phyloP scores from a whole-genome alignment of 1,140 invertebrate species.

The Plutomurus gul region DNA sequence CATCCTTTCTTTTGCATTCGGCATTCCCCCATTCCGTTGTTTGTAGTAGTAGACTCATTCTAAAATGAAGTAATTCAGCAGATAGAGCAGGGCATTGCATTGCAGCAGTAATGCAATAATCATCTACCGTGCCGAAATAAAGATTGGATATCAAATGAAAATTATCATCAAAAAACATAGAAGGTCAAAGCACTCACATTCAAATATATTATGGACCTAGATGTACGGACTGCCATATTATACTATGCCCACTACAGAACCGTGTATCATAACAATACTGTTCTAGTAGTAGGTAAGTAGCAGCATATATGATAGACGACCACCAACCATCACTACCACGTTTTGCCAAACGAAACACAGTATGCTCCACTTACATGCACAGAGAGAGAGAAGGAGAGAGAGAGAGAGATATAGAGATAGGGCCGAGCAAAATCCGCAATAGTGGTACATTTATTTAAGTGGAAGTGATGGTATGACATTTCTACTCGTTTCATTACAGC shows the following conservation, averaged over 20 bases:
- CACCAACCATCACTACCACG: too few species aligned
- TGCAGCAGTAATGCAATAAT: background rate
- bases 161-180: background rate
- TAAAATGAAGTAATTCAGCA: too few species aligned
- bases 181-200: background rate
- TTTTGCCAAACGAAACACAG: too few species aligned
- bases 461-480: slow-evolving; percentile 50
- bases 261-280: background rate
- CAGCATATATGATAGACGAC: too few species aligned
- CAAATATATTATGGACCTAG: background rate
- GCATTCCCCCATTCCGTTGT: too few species aligned
- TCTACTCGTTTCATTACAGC: slow-evolving; percentile 28
- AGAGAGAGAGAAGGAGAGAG: slow-evolving; percentile 37
- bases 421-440: background rate
- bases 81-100: background rate
- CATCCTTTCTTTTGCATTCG: background rate
- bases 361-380: too few species aligned
- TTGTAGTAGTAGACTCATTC: too few species aligned
- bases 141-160: background rate
- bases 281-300: too few species aligned
- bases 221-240: too few species aligned
- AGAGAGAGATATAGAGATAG: background rate
- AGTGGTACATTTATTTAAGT: slow-evolving; percentile 34
- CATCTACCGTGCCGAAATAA: too few species aligned
- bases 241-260: too few species aligned